phyloP scores from a whole-genome alignment of 1,140 invertebrate species.

The Holcopasites calliopsidis region DNA sequence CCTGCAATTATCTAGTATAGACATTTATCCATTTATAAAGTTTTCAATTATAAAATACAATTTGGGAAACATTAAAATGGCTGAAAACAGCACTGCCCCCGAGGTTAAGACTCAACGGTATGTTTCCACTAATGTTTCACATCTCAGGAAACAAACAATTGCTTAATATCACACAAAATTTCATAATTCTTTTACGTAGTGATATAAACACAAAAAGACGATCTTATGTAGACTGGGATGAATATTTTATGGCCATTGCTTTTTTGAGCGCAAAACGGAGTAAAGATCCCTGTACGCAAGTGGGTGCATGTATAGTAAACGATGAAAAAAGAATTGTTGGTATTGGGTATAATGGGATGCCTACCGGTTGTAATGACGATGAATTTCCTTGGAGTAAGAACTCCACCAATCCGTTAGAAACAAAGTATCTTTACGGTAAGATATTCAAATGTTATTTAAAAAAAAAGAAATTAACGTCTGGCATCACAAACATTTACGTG shows the following conservation, averaged over 20 bases:
- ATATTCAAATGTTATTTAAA: background rate
- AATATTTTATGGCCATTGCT: constrained; percentile 95
- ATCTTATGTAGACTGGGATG: constrained; percentile 84
- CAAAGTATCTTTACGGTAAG: constrained; percentile 92
- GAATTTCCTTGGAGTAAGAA: constrained; percentile 92
- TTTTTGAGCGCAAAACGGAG: constrained; percentile 93
- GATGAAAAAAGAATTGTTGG: constrained; percentile 94
- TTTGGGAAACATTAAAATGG: no score
- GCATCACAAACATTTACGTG: background rate
- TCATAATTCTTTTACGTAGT: no score
- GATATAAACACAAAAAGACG: constrained; percentile 79
- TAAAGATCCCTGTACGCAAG: constrained; percentile 96
- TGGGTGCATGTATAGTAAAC: constrained; percentile 96
- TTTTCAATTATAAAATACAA: no score
- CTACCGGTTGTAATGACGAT: constrained; percentile 92
- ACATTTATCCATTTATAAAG: no score
- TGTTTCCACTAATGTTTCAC: no score
- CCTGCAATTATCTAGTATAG: no score
- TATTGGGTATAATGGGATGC: constrained; percentile 98
- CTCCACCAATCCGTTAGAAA: constrained; percentile 81
- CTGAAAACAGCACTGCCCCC: no score
- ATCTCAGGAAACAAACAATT: no score
- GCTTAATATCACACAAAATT: no score
- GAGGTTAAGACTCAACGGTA: no score
- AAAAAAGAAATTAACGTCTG: no score